phyloP scores from a whole-genome alignment of 2,888 invertebrate genomes.

The Andrena minutula region DNA sequence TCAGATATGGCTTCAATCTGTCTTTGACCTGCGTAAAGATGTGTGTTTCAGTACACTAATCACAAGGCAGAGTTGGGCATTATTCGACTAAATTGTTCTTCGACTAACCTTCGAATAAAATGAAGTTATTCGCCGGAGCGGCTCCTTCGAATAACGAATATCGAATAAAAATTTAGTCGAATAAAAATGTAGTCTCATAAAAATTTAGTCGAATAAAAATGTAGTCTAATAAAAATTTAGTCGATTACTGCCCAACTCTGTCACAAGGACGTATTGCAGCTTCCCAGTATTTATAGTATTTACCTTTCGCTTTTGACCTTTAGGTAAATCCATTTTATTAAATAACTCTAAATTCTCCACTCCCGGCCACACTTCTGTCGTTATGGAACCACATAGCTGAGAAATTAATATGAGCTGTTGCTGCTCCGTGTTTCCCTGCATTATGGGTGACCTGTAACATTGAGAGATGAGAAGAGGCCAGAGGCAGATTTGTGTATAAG shows the following conservation, averaged over 20 bases:
- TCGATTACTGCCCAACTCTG: no score
- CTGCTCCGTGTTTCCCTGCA: constrained; percentile 98
- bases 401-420: constrained; percentile 97
- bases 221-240: no score
- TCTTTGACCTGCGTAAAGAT: constrained; percentile 88
- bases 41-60: background rate
- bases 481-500: no score
- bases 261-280: background rate
- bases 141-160: no score
- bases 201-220: no score
- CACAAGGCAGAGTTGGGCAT: no score
- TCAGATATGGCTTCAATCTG: constrained; percentile 94
- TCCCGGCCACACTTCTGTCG: constrained; percentile 96
- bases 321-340: constrained; percentile 94
- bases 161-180: no score
- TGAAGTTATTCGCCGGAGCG: no score
- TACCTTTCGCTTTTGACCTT: constrained; percentile 95
- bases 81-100: no score
- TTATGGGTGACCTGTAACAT: constrained; percentile 90
- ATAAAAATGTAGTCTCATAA: no score
- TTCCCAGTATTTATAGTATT: constrained; percentile 80
- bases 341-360: constrained; percentile 96
- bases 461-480: no score
- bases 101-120: no score
- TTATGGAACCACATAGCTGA: constrained; percentile 98